A percentile compares a stretch with the other conserved stretches of the same genome.
phyloP scores from a whole-genome alignment of 2,797 vertebrate genomes.

The Sorex maritimensis region DNA sequence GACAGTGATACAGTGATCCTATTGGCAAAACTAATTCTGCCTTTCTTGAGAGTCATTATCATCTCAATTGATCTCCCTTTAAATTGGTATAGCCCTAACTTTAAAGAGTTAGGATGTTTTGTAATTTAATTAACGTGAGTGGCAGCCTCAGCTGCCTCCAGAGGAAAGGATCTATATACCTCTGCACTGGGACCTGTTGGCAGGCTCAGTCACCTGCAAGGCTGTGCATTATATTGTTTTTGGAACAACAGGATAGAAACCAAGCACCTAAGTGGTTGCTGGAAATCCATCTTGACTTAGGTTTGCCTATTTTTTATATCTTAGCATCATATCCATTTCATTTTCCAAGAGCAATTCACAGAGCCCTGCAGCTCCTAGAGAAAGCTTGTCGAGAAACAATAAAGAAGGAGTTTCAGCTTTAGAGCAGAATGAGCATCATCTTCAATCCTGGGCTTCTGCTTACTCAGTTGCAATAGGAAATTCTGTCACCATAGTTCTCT shows the following conservation, averaged over 20 bases:
- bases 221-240: background rate
- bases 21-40: conserved; percentile 2
- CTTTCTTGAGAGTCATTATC: conserved; percentile 51
- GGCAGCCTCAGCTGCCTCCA: conserved; percentile 2
- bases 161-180: background rate
- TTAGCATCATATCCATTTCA: conserved; percentile 20
- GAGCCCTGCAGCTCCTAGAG: background rate
- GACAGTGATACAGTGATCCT: no score
- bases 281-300: conserved; percentile 6
- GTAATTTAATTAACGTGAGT: conserved; percentile 76
- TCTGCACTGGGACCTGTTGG: conserved; percentile 27
- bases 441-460: background rate
- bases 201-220: conserved; percentile 4
- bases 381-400: background rate
- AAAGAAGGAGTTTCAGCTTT: background rate
- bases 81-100: conserved; percentile 75
- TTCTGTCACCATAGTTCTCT: no score
- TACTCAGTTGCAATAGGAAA: background rate
- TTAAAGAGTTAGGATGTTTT: conserved; percentile 63
- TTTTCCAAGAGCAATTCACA: background rate
- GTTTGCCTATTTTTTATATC: background rate
- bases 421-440: background rate
- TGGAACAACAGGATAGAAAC: conserved; percentile 32
- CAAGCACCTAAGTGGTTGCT: background rate
- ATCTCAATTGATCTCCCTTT: conserved; percentile 78